Base-by-base conservation (phyloP, 2,888 invertebrate species). In the Blastobasis lacticolella region DNA sequence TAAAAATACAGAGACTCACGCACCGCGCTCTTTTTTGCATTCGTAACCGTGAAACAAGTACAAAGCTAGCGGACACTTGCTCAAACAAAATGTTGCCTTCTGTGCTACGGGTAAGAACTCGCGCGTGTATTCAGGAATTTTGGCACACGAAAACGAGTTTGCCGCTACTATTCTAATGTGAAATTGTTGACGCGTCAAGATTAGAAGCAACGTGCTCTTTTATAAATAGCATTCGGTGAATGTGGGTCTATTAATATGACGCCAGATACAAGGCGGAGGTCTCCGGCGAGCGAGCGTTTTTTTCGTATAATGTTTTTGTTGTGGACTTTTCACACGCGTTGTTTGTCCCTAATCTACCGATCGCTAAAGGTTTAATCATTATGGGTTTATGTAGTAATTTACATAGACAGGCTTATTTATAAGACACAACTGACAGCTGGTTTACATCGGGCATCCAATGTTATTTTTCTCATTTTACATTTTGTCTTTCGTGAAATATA, bases 161-260 rank as follows among this genome's bases (percentile, higher is more conserved):
- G 43, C 43, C 23, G 23, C 49, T 6, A 37, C 37, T 44, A 43
- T 44, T 23, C 37, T 42, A 23, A 6, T 38, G 8, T 43, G n/a
- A 41, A 9, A 41, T 10, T 42, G n/a, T 45, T 36, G 38, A 45
- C 38, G 10, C 6, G n/a, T 40, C 38, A 23, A 53, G 37, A 53
- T 53, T 50, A 47, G 50, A 46, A 40, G 38, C 52, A 46, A 49
- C 49, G 52, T 53, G 47, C 45, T 47, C 23, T 38, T 49, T 23
- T 50, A 53, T 23, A 49, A 53, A 53, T 53, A 53, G 38, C 10
- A 46, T 38, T 45, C 50, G 43, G 49, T 53, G 53, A 53, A 53
- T 50, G 50, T 49, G 10, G 23, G 48, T 47, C 41, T 47, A 50
- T 52, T 43, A 42, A 51, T 47, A 43, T 47, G 44, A 49, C 37